Conservation (phyloP, 2,113 vertebrate genomes). For the Hymenochirus boettgeri region DNA sequence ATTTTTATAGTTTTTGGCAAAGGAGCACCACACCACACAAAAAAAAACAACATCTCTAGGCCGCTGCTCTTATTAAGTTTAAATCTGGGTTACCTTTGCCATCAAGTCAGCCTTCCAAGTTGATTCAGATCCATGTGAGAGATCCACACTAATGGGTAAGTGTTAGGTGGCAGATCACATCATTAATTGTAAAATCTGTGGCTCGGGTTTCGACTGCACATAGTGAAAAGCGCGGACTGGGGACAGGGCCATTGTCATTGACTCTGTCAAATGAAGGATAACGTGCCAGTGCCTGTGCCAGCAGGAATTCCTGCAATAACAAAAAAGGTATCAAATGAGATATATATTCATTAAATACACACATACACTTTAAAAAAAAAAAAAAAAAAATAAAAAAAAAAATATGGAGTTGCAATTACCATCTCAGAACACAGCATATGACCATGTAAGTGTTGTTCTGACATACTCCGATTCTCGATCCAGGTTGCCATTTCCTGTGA, state of each 20-base stretch:
- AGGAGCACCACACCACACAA: too few relatives aligned
- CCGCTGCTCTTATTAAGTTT: too few relatives aligned
- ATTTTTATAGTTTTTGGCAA: too few relatives aligned
- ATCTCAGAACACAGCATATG: constrained; percentile 69
- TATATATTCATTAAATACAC: too few relatives aligned
- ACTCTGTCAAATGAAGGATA: constrained; percentile 64
- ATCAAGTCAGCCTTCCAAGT: constrained; percentile 72
- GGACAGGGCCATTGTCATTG: constrained; percentile 64
- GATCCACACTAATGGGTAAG: constrained; percentile 66
- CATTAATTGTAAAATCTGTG: constrained; percentile 62
- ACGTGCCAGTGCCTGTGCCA: constrained; percentile 63
- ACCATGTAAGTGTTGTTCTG: constrained; percentile 63
- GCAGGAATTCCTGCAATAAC: constrained; percentile 51
- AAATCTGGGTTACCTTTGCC: constrained; percentile 57
- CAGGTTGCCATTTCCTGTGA: constrained; percentile 57
- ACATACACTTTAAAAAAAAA: neutral
- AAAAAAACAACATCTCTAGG: too few relatives aligned
- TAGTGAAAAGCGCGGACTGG: constrained; percentile 48
- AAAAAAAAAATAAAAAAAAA: neutral
- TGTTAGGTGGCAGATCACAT: constrained; percentile 70
- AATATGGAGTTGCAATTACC: constrained; percentile 56
- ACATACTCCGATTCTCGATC: constrained; percentile 75
- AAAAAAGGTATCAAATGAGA: neutral
- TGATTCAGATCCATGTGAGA: constrained; percentile 54
- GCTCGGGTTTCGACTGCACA: constrained; percentile 66